These are phyloP conservation scores for Petrolisthes manimaculis DNA, from an alignment of 2,888 invertebrate genomes.

Conservation along the genomic window DNA sequence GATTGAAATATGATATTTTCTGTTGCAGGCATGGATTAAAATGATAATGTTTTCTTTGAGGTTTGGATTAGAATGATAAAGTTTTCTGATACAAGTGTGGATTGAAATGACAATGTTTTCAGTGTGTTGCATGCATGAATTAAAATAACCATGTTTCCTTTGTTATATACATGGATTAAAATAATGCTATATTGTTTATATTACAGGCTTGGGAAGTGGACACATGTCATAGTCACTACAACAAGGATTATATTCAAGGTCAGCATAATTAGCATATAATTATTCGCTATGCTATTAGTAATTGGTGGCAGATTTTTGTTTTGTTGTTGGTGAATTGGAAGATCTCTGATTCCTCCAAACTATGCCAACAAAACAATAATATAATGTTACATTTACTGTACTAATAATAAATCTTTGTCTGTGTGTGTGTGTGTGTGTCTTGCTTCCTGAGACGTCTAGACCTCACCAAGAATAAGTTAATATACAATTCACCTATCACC, in stretches of 20 bases:
- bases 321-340: too few species aligned
- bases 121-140: too few species aligned
- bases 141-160: too few species aligned
- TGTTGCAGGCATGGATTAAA: too few species aligned
- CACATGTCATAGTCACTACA: constrained; percentile 99
- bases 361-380: too few species aligned
- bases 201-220: constrained; percentile 96
- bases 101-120: neutral
- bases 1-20: too few species aligned
- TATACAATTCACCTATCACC: neutral
- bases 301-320: too few species aligned
- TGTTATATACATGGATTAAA: too few species aligned
- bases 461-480: constrained; percentile 86
- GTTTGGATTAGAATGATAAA: neutral
- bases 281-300: too few species aligned
- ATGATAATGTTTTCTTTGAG: too few species aligned
- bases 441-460: constrained; percentile 84
- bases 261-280: neutral
- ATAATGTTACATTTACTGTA: neutral
- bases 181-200: neutral
- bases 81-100: neutral
- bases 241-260: constrained; percentile 93
- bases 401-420: neutral
- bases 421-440: neutral
- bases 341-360: too few species aligned